Evolutionary conservation across 2,888 invertebrate genomes (phyloP).

Genomic region (Monochamus alternatus): DNA sequence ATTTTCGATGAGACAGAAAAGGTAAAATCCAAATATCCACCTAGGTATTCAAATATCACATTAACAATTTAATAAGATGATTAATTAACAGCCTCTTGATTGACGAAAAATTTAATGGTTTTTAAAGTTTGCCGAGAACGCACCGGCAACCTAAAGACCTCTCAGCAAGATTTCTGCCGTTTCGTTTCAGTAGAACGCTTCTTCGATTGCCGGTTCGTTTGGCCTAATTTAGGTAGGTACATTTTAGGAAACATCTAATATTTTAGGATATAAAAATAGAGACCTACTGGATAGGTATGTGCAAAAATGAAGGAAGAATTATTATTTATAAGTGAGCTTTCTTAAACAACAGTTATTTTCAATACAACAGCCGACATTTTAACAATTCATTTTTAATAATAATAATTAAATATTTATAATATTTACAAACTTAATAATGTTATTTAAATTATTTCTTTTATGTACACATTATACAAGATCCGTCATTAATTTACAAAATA

Average conservation of each 20-base stretch:
- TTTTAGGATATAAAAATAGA: constrained; percentile 68
- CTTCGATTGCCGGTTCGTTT: constrained; percentile 8
- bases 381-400: constrained; percentile 64
- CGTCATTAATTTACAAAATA: constrained; percentile 51
- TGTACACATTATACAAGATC: constrained; percentile 57
- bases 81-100: constrained; percentile 65
- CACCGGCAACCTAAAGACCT: background rate
- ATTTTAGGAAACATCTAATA: constrained; percentile 65
- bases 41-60: constrained; percentile 71
- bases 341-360: constrained; percentile 53
- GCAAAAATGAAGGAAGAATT: constrained; percentile 49
- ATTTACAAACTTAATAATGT: constrained; percentile 56
- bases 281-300: constrained; percentile 48
- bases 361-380: constrained; percentile 65
- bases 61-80: constrained; percentile 66
- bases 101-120: constrained; percentile 54
- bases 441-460: constrained; percentile 53
- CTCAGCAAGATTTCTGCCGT: background rate
- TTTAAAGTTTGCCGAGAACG: constrained; percentile 38
- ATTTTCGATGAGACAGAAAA: constrained; percentile 31
- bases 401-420: constrained; percentile 62
- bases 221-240: constrained; percentile 16
- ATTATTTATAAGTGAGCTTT: constrained; percentile 47
- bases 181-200: background rate
- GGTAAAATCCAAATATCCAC: constrained; percentile 66